Percentiles rank a stretch among this genome's conserved stretches.
These are phyloP conservation scores for Megalopta genalis DNA, from an alignment of 1,140 invertebrate species.

Conservation along the genomic window DNA sequence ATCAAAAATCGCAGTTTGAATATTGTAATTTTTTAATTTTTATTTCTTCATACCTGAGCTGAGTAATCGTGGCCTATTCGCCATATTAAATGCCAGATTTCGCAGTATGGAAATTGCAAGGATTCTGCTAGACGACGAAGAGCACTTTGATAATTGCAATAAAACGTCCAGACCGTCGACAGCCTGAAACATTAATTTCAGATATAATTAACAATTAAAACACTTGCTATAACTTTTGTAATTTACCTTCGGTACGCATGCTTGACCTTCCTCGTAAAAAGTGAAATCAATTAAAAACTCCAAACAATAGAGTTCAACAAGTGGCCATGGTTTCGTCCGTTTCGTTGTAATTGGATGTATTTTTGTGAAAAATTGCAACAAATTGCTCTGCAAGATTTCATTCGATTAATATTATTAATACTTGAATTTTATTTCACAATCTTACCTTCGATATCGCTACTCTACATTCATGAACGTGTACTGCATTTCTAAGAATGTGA, in stretches of 20 bases:
- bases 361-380: constrained; percentile 72
- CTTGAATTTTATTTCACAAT: neutral
- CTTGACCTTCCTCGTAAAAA: constrained; percentile 76
- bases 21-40: neutral
- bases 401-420: neutral
- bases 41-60: constrained; percentile 64
- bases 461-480: constrained; percentile 79
- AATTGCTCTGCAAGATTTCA: constrained; percentile 69
- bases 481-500: constrained; percentile 79
- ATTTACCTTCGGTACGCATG: constrained; percentile 73
- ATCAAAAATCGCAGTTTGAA: neutral
- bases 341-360: constrained; percentile 73
- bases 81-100: constrained; percentile 71
- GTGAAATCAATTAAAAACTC: constrained; percentile 78
- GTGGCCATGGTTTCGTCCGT: constrained; percentile 70
- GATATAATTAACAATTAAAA: neutral
- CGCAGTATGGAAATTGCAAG: constrained; percentile 73
- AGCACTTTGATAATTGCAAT: constrained; percentile 67
- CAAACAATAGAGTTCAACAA: constrained; percentile 73
- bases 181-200: constrained; percentile 57
- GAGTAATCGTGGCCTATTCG: constrained; percentile 71
- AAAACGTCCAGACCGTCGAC: constrained; percentile 72
- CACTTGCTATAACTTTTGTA: neutral
- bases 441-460: constrained; percentile 80
- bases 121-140: constrained; percentile 63